A percentile compares a stretch with the other conserved stretches of the same genome.
These are phyloP conservation scores for Spizella passerina DNA, from an alignment of 2,797 vertebrate species.

Conservation along the genomic window DNA sequence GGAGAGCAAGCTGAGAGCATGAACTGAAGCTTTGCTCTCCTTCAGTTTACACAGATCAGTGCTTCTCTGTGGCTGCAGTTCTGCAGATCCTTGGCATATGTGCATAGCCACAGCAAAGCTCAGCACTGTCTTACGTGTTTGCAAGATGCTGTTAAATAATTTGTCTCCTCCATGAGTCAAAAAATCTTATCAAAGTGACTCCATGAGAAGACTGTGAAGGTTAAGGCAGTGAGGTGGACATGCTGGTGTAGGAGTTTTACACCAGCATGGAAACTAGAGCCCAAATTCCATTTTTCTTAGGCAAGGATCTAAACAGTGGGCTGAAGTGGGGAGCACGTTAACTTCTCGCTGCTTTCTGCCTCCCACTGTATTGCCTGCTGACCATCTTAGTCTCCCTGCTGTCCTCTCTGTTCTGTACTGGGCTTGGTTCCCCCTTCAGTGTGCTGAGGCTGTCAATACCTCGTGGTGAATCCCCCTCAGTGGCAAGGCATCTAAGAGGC, in stretches of 20 bases:
- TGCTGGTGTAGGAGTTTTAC: not conserved
- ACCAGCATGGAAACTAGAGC: not conserved
- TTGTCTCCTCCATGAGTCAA: not conserved
- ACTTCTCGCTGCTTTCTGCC: not conserved
- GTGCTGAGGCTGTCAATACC: not conserved
- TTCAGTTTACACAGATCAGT: not conserved
- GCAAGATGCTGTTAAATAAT: not conserved
- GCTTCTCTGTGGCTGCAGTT: not conserved
- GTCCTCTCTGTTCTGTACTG: not conserved
- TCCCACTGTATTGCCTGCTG: not conserved
- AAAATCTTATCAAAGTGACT: not conserved
- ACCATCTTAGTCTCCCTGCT: not conserved
- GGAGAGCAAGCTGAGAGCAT: not conserved
- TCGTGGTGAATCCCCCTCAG: not conserved
- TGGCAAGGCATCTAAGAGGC: not conserved
- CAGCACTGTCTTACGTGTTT: not conserved
- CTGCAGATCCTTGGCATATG: not conserved
- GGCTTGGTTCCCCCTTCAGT: not conserved
- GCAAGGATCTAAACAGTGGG: not conserved
- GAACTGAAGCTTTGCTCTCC: not conserved
- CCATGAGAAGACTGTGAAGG: not conserved
- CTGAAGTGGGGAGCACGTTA: rapidly evolving
- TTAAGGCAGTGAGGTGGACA: not conserved
- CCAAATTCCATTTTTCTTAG: not conserved
- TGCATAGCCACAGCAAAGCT: not conserved